Conservation (phyloP, 92 coral and sea anemone species). For the Paragorgia papillata region DNA sequence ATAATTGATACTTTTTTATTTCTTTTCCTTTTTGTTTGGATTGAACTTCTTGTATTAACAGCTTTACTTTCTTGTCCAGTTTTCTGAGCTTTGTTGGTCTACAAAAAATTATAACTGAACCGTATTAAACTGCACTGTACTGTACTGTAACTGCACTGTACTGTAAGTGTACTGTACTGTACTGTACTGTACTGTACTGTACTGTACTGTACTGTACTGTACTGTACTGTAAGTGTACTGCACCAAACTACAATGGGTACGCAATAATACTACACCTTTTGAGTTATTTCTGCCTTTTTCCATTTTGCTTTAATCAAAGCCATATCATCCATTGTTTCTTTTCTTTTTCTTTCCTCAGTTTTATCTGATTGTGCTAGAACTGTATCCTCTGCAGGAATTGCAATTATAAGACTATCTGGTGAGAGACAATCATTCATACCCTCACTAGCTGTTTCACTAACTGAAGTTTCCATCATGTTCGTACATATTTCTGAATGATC, state of each 20-base stretch:
- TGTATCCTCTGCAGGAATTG: background rate
- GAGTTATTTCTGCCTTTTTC: background rate
- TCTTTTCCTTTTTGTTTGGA: background rate
- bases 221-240: too few species aligned
- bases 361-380: too few species aligned
- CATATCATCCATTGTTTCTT: constrained; percentile 2
- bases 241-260: too few species aligned
- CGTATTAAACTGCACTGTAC: too few species aligned
- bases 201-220: too few species aligned
- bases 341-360: background rate
- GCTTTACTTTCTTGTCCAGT: background rate
- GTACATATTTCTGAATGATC: background rate
- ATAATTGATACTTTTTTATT: background rate
- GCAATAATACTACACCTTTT: too few species aligned
- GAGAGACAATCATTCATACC: too few species aligned
- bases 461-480: background rate
- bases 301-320: constrained; percentile 10
- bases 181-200: too few species aligned
- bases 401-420: background rate
- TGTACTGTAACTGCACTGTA: too few species aligned
- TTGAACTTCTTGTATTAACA: background rate
- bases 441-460: background rate
- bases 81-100: too few species aligned
- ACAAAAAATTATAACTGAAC: too few species aligned
- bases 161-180: too few species aligned